Percentiles rank a stretch among this genome's conserved stretches.
phyloP scores from a whole-genome alignment of 2,888 invertebrate species.

The Hypsopygia costalis region DNA sequence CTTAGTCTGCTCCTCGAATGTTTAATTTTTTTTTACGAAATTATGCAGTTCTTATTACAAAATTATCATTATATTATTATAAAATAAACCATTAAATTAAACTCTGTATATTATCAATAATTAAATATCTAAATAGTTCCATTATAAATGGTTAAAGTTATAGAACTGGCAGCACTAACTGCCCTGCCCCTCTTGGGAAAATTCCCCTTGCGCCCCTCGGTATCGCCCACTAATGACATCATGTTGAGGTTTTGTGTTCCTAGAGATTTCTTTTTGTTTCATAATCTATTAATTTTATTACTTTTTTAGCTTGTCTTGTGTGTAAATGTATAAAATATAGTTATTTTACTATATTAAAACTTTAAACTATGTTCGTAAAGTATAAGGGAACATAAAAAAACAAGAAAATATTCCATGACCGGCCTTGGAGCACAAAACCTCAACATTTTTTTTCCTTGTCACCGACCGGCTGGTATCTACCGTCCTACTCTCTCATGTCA shows the following conservation, averaged over 20 bases:
- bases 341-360: not conserved
- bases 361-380: no score
- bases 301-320: not conserved
- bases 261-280: constrained; percentile 20
- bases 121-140: not conserved
- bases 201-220: constrained; percentile 15
- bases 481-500: constrained; percentile 33
- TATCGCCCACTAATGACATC: constrained; percentile 36
- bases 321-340: not conserved
- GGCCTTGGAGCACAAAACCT: constrained; percentile 71
- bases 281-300: constrained; percentile 26
- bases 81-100: no score
- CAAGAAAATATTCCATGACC: not conserved
- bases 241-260: constrained; percentile 71
- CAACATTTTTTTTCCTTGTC: constrained; percentile 37
- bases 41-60: no score
- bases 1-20: not conserved
- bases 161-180: not conserved
- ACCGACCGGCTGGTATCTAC: constrained; percentile 13
- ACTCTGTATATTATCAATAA: no score
- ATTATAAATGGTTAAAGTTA: not conserved
- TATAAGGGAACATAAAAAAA: not conserved
- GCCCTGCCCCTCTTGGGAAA: not conserved
- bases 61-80: no score
- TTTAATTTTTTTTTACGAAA: no score